Conservation (phyloP, 1,140 invertebrate species). For the Drosophila punjabiensis region DNA sequence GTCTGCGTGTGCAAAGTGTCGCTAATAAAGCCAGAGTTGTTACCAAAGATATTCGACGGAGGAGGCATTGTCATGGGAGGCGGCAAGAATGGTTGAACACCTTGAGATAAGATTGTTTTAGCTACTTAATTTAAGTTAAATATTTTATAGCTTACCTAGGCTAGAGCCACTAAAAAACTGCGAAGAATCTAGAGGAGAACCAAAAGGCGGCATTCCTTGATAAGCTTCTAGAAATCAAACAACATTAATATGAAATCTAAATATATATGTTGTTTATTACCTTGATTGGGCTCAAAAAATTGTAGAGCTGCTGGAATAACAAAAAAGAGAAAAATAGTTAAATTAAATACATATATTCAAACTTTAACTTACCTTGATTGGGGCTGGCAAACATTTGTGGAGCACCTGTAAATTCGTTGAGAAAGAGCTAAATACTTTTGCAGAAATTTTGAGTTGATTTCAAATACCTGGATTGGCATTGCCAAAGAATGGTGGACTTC, state of each 20-base stretch:
- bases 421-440: background rate
- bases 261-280: background rate
- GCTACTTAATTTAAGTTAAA: background rate
- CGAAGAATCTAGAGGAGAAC: constrained; percentile 11
- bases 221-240: background rate
- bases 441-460: background rate
- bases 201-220: constrained; percentile 8
- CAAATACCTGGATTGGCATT: constrained; percentile 11
- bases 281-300: constrained; percentile 13
- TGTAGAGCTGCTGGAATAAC: constrained; percentile 3
- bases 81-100: constrained; percentile 6
- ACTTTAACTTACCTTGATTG: constrained; percentile 3
- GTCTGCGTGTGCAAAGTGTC: constrained; percentile 42
- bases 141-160: background rate
- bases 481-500: background rate
- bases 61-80: constrained; percentile 7
- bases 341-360: background rate
- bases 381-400: background rate
- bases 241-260: background rate
- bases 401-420: background rate
- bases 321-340: no score
- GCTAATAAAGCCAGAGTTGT: constrained; percentile 8
- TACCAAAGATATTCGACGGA: constrained; percentile 1
- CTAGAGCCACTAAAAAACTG: background rate
- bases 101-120: background rate